phyloP scores from a whole-genome alignment of 2,888 invertebrate genomes.

The Resseliella maxima region DNA sequence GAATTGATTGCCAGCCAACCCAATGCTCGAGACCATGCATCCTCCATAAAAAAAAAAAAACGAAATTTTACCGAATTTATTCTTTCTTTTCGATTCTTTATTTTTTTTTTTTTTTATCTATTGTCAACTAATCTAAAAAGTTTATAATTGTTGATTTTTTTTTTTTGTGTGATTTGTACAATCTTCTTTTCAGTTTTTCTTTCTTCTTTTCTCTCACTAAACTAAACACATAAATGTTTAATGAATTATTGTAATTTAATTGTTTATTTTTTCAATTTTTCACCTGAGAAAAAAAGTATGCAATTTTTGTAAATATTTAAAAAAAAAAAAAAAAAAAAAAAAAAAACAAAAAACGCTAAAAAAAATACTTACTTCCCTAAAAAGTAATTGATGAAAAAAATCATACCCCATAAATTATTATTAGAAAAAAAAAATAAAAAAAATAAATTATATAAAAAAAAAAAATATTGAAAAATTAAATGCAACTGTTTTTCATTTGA shows the following conservation, averaged over 20 bases:
- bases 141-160: neutral
- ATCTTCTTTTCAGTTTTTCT: neutral
- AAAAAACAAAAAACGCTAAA: too few species aligned
- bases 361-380: slow-evolving; percentile 13
- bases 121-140: neutral
- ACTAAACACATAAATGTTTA: neutral
- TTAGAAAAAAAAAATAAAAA: slow-evolving; percentile 15
- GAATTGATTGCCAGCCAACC: too few species aligned
- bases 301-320: slow-evolving; percentile 13
- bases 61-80: neutral
- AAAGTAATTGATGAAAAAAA: slow-evolving; percentile 37
- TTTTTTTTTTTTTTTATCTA: neutral
- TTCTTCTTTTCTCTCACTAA: neutral
- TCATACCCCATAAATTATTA: slow-evolving; percentile 9
- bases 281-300: neutral
- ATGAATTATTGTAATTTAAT: slow-evolving; percentile 20
- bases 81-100: neutral
- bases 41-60: neutral
- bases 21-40: too few species aligned
- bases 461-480: too few species aligned
- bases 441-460: slow-evolving; percentile 41
- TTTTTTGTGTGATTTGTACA: slow-evolving; percentile 18
- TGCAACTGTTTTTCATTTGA: too few species aligned
- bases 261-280: slow-evolving; percentile 40
- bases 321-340: slow-evolving; percentile 30